Evolutionary conservation across 2,888 invertebrate species (phyloP), one percentile per base, ranked within the genome.

Genomic region (Noctuana brunneofusca): DNA sequence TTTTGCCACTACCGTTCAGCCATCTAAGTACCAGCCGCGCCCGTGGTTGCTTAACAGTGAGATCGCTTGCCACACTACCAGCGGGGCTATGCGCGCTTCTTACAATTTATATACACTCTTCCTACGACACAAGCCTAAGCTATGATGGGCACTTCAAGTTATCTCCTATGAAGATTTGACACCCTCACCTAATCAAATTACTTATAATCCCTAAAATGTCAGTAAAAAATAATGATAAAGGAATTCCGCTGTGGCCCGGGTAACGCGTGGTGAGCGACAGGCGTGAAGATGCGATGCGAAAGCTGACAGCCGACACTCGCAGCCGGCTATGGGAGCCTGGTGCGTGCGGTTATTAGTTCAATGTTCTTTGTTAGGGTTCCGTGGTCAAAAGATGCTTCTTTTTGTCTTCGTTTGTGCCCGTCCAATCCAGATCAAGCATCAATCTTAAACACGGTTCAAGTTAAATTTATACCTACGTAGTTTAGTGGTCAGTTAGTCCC

Each of bases 191-290:
- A 60, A 41, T 59, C 49, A 18, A 14, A 56, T 53, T 32, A 49
- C 49, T 38, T 9, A 62, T 63, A 63, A 63, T 63, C 56, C 54
- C 35, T 30, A 24, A 63, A 52, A 63, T 32, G 56, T 56, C 9
- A 50, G 41, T 24, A 58, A 55, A 50, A 56, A 63, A 56, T 22
- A 38, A 50, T 12, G 43, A 38, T 27, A 43, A 43, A 22, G 48
- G 55, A 55, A 53, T 52, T 62, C 68, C 66, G 58, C 50, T 22
- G 58, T 68, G 70, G 70, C 68, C 68, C 69, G 66, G 69, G 69
- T 73, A 71, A 72, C 69, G 69, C 68, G 71, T 69, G 68, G 68
- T 74, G 68, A 71, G 79, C 75, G 82, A 81, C 80, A 75, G 71
- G 68, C 76, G 74, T 74, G 74, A 75, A 72, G 71, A 75, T 73